phyloP scores from a whole-genome alignment of 2,797 vertebrate genomes.

The Enteromius afrohamiltoni region DNA sequence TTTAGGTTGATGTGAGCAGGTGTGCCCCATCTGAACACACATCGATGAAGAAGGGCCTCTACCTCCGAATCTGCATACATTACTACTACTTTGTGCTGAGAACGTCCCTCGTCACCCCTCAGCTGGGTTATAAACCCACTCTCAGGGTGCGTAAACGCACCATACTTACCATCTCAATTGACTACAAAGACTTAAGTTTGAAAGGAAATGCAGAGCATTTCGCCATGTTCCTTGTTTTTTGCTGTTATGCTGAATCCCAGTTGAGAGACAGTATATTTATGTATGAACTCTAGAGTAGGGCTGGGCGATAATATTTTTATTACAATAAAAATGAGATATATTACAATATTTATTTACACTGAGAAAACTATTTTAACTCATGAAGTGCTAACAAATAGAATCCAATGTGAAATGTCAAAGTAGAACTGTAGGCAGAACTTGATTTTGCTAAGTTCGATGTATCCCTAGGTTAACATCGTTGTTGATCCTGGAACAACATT shows the following conservation, averaged over 20 bases:
- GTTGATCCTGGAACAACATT: no score
- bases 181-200: neutral
- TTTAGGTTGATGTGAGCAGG: slow-evolving; percentile 58
- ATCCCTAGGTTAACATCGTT: no score
- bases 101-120: neutral
- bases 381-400: neutral
- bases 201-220: neutral
- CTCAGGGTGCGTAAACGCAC: neutral
- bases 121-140: slow-evolving; percentile 21
- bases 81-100: slow-evolving; percentile 31
- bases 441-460: no score
- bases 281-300: neutral
- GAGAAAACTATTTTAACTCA: neutral
- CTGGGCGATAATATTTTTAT: neutral
- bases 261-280: neutral
- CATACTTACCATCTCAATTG: neutral
- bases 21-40: slow-evolving; percentile 43
- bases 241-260: neutral
- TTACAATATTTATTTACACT: neutral
- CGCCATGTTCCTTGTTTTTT: neutral
- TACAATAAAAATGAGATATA: neutral
- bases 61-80: slow-evolving; percentile 47
- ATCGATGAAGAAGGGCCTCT: slow-evolving; percentile 41
- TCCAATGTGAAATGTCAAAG: neutral
- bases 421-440: no score